Base-by-base conservation (phyloP, 2,888 invertebrate species). In the Calameuta idolon region DNA sequence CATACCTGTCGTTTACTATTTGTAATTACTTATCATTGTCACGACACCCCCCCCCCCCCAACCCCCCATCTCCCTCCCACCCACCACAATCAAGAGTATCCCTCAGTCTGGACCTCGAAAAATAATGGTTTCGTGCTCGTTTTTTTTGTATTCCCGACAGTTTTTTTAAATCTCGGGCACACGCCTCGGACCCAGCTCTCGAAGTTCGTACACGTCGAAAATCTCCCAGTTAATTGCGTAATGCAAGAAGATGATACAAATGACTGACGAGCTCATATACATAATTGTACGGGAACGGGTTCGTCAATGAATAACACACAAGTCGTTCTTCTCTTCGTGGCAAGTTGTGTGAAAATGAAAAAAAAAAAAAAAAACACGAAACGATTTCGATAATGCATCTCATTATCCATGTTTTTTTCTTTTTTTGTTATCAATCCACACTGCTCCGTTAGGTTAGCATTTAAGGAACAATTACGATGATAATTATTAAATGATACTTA, bases 81-180 rank as follows among this genome's bases (percentile, higher is more conserved):
- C 55, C 12, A 5, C 23, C 9, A 55, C 23, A 55, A 55, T 55
- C 55, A 55, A 55, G 55, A 55, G 55, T 15, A 55, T 55, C 55
- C 55, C 55, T 55, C 23, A 23, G 55, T 55, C 55, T 55, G 55
- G 23, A 55, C 55, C 23, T 55, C 55, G 23, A 55, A 55, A 55
- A 55, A 55, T 55, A 55, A 55, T 55, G 55, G 55, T 55, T 87
- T 87, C 87, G 87, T 89, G 88, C 88, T 87, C 89, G 88, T 90
- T 90, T 89, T 55, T 55, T 55, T 55, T 89, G 85, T 89, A 89
- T 89, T 89, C 87, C 88, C 88, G 89, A 90, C 89, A 90, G 90
- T 90, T 89, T 90, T 90, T 89, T 90, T 89, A 90, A 90, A 89
- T 86, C 83, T 87, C 86, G 87, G 87, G 89, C 87, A 87, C 86